Base-by-base conservation (phyloP, 2,888 invertebrate species). In the Mythimna impura region DNA sequence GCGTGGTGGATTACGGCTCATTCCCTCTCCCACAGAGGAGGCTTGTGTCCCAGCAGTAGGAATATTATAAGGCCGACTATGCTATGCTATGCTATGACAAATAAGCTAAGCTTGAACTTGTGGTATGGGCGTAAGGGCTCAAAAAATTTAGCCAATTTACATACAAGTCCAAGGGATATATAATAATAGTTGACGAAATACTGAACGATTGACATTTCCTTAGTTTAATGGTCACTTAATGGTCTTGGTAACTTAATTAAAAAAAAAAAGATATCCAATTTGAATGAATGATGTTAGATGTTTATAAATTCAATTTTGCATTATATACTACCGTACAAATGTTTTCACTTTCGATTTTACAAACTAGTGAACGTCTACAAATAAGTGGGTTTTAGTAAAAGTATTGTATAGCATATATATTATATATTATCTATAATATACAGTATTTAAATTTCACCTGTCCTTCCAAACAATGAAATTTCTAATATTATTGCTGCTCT, bases 361-460 rank as follows among this genome's bases (percentile, higher is more conserved):
- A 36, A 70, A 57, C 71, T 67, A 65, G 69, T 81, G 73, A 72
- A 73, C 75, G 69, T 66, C 34, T 67, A 71, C 36, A 75, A 80
- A 81, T 86, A 68, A 74, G 76, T 82, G 55, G 76, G 71, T 81
- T 81, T 77, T 73, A 69, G 81, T 68, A 80, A 75, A 86, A 81
- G 73, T 83, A 80, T 76, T 76, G 67, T 64, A 70, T 76, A 81
- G 76, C 80, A 74, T 71, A 20, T 17, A 14, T 76, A 81, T 77
- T 82, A 74, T 71, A 20, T 17, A 14, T 43, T 17, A 14, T 43
- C 14, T 14, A 43, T 43, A 43, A 43, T 43, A 47, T 6, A 20
- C 17, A 71, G 69, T 85, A 80, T 85, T 83, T 80, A 85, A 85
- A 83, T 85, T 82, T 85, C 85, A 85, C 85, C 71, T 65, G 85